phyloP scores from a whole-genome alignment of 2,797 vertebrate species.

The Bryconaethiops microstoma region DNA sequence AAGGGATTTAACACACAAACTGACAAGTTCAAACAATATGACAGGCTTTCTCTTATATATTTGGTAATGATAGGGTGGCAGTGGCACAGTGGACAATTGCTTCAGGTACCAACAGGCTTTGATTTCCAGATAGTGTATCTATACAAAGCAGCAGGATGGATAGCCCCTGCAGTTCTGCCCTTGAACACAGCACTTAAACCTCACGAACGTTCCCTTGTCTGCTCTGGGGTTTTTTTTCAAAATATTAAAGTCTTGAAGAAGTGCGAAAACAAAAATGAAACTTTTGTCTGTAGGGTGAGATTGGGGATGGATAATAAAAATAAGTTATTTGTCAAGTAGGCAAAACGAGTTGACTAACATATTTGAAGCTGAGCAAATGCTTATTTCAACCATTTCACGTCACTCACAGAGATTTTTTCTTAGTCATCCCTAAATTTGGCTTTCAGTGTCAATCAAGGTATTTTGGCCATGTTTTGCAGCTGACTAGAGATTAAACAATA shows the following conservation, averaged over 20 bases:
- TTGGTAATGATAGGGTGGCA: neutral
- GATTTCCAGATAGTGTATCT: neutral
- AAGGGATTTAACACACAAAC: neutral
- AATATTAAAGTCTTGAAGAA: neutral
- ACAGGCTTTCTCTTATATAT: neutral
- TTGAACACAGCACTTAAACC: neutral
- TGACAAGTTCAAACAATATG: neutral
- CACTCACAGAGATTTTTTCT: no score
- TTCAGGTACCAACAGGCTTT: slow-evolving; percentile 10
- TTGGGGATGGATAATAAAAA: no score
- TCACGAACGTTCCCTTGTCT: neutral
- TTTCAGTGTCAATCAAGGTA: no score
- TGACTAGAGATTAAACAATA: no score
- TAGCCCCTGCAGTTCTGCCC: neutral
- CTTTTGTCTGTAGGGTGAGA: no score
- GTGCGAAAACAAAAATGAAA: no score
- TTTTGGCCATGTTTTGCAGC: no score
- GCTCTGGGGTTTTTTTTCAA: neutral
- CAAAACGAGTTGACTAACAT: no score
- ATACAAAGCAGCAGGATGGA: neutral
- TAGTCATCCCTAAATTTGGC: no score
- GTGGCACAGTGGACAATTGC: neutral
- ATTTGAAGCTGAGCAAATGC: no score
- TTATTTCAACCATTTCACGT: no score
- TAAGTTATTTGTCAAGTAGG: no score